phyloP scores from a whole-genome alignment of 2,113 vertebrate genomes.

The Tretioscincus oriximinensis region DNA sequence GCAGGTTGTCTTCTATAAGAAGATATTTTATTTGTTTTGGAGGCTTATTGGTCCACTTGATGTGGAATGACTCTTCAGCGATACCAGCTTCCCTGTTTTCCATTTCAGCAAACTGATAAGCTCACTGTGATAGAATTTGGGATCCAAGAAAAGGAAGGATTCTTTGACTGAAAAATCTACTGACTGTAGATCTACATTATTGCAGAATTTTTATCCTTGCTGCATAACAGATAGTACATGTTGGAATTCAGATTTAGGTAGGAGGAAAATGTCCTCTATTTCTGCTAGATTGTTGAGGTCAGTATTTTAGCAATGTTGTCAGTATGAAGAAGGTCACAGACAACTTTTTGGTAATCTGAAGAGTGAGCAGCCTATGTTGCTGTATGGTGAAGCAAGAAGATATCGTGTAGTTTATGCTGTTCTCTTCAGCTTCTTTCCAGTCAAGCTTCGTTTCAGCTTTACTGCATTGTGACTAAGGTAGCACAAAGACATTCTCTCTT shows the following conservation, averaged over 20 bases:
- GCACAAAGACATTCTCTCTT: too few species aligned
- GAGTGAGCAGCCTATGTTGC: not conserved
- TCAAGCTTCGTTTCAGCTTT: too few species aligned
- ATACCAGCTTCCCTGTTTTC: too few species aligned
- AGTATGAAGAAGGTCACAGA: not conserved
- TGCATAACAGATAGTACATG: not conserved
- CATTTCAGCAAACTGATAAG: too few species aligned
- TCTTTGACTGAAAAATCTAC: not conserved
- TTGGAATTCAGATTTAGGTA: not conserved
- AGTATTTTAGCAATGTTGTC: not conserved
- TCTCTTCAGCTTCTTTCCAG: too few species aligned
- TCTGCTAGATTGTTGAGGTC: not conserved
- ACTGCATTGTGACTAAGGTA: too few species aligned
- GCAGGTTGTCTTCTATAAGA: too few species aligned
- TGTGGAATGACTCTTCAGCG: too few species aligned
- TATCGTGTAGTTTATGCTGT: not conserved
- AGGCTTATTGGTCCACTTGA: too few species aligned
- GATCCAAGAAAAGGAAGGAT: not conserved
- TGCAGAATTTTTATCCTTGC: not conserved
- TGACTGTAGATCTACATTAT: too few species aligned
- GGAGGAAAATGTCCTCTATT: not conserved
- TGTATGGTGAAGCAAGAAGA: not conserved
- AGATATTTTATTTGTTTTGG: too few species aligned
- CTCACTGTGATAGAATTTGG: too few species aligned
- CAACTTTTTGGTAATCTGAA: not conserved